phyloP scores from a whole-genome alignment of 2,113 vertebrate species.

The Toxostoma redivivum region DNA sequence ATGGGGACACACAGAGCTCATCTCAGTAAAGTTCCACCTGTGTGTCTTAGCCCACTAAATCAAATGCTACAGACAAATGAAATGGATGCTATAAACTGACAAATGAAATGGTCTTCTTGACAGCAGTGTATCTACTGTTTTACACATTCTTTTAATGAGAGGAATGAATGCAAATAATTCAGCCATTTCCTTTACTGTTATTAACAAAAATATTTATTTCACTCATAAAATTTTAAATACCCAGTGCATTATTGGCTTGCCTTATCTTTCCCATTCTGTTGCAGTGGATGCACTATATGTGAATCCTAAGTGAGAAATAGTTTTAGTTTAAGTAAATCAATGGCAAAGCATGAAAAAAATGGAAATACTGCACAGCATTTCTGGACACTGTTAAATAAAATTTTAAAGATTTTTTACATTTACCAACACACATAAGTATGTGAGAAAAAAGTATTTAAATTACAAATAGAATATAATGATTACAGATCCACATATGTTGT shows the following conservation, averaged over 20 bases:
- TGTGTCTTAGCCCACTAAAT: background rate
- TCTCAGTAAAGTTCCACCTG: background rate
- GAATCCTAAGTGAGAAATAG: background rate
- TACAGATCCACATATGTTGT: background rate
- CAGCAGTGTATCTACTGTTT: background rate
- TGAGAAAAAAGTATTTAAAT: background rate
- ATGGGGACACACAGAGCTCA: background rate
- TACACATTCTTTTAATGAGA: background rate
- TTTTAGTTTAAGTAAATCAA: background rate
- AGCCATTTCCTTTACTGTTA: background rate
- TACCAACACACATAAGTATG: background rate
- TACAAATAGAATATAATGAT: background rate
- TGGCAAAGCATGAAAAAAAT: background rate
- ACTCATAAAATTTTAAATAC: background rate
- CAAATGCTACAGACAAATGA: background rate
- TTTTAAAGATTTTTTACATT: background rate
- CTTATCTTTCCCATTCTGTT: background rate
- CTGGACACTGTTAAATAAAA: background rate
- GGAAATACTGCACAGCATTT: background rate
- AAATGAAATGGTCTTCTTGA: background rate
- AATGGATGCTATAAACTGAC: background rate
- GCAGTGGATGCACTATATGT: background rate
- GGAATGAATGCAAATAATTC: background rate
- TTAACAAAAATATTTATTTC: background rate
- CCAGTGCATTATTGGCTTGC: background rate